Percentiles rank a stretch among this genome's conserved stretches.
These are phyloP conservation scores for Syrista parreyssii DNA, from an alignment of 2,888 invertebrate species.

Conservation along the genomic window DNA sequence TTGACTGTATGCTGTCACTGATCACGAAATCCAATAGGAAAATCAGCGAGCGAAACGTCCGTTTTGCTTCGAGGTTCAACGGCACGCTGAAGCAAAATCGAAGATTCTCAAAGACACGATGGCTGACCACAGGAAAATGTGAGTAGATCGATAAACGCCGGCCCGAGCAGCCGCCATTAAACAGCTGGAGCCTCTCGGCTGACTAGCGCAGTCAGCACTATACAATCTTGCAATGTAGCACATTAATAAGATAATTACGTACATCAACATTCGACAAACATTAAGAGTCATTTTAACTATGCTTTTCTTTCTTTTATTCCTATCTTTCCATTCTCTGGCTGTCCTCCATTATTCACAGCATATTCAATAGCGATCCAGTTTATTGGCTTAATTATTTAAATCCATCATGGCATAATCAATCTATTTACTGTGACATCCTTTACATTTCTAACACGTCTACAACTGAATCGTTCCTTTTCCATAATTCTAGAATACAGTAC, in stretches of 20 bases:
- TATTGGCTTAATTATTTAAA: not conserved
- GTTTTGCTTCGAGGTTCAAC: not conserved
- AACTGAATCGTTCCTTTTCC: not conserved
- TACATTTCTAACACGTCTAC: not conserved
- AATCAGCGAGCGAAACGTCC: not conserved
- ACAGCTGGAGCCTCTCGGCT: not conserved
- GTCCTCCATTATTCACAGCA: not conserved
- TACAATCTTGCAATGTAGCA: not conserved
- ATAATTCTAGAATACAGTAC: not conserved
- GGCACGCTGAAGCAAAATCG: not conserved
- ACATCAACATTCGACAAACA: not conserved
- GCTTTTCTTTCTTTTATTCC: not conserved
- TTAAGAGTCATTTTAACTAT: not conserved
- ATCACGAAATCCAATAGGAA: not conserved
- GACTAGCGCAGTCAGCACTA: not conserved
- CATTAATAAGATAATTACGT: not conserved
- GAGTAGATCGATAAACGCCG: conserved; percentile 27
- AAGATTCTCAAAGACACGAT: conserved; percentile 24
- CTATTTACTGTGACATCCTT: not conserved
- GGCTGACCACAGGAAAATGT: conserved; percentile 55
- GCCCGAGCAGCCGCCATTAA: not conserved
- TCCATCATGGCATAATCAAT: not conserved
- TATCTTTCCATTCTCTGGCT: not conserved
- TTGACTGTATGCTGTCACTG: not conserved
- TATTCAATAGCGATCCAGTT: not conserved